Evolutionary conservation across 1,140 invertebrate species (phyloP), one percentile per base, ranked within the genome.

Genomic region (Drosophila athabasca): DNA sequence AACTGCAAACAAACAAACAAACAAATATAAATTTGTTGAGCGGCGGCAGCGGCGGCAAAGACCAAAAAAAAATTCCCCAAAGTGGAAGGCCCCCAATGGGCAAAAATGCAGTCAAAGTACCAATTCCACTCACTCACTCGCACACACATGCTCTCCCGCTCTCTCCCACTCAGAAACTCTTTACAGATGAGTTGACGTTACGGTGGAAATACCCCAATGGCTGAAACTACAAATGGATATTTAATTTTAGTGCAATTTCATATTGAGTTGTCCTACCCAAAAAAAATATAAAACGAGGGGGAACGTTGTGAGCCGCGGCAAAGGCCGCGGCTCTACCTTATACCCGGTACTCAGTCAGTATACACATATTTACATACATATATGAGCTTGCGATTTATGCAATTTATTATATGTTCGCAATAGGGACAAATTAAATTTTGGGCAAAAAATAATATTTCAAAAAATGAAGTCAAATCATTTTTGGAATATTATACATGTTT

Each of bases 161-260:
- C 45, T 51, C 41, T 53, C 41, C 41, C 43, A 22, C n/a, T 6
- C 45, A 43, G 31, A 53, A 39, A 39, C 48, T 26, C 24, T 39
- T 57, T 41, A 29, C 71, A 50, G 62, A 48, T 64, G 46, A 45
- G 51, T 46, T 54, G 57, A 76, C 62, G 66, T 71, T 59, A 76
- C 31, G 62, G 50, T 39, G 9, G 46, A 43, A 54, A 70, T 70
- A 67, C 79, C 78, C 74, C 68, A 65, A 54, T 64, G 73, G 43
- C 44, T 46, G 54, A 15, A 61, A 43, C 55, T 50, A 68, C 83
- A 85, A 85, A 87, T 85, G 79, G 82, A 87, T 82, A 85, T 88
- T 87, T 88, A 85, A 85, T 82, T 88, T 85, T 84, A 70, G 77
- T 80, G 74, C 50, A 55, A 65, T 85, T 81, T 71, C 65, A 79